Evolutionary conservation across 2,888 invertebrate genomes (phyloP), one percentile per base, ranked within the genome.

Genomic region (Clostera curtula): DNA sequence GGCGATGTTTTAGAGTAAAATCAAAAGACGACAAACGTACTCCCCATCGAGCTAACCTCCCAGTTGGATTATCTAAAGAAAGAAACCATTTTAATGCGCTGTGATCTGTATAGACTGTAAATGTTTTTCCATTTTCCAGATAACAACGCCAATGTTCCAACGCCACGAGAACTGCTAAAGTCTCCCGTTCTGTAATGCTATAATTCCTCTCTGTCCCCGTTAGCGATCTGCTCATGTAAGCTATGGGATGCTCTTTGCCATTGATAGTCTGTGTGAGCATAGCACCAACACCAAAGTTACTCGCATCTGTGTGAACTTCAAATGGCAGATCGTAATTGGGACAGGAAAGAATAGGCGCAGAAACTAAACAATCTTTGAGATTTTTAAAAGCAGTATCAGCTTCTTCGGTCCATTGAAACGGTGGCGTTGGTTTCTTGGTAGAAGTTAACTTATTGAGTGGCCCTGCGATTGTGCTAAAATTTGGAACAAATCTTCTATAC

Each of bases 401-500:
- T 6, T 15, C 15, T 5, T 4, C 15, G 6, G 6, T 5, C 15
- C 15, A 6, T 15, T 15, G 4, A 6, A 15, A 15, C 4, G 15
- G 15, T 5, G 15, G 15, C 15, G 4, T 6, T 5, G 4, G 4
- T 15, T 15, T 15, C 15, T 15, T 15, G 6, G 4, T 15, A 15
- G 15, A 15, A 15, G 15, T 15, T 15, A 15, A 15, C 6, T 15
- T 15, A 15, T 15, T 15, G 4, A 15, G 15, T 4, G 15, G 6
- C 4, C 4, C 6, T 5, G 15, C 15, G 4, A 15, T 15, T n/a
- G n/a, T n/a, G n/a, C n/a, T n/a, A n/a, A n/a, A n/a, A n/a, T n/a
- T n/a, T n/a, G n/a, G n/a, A n/a, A 19, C 19, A 19, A 25, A 25
- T 3, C 25, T 12, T 9, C 19, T 18, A 9, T 25, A 25, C 25